Conservation (phyloP, 2,113 vertebrate genomes). For the Strix uralensis region DNA sequence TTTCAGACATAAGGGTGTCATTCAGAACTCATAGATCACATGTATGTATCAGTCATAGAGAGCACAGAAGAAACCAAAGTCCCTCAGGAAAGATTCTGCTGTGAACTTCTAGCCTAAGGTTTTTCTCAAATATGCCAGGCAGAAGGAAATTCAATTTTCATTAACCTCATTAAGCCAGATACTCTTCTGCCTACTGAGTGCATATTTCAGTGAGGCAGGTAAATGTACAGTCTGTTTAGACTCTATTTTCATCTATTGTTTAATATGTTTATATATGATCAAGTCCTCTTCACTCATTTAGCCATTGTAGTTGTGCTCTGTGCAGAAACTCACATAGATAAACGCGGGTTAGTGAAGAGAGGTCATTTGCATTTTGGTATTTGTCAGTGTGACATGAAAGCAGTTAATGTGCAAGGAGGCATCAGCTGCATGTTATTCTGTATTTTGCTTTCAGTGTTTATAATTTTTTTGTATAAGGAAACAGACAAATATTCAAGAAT, state of each 20-base stretch:
- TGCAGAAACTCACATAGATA: background rate
- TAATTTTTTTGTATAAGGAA: background rate
- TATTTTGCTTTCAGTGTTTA: background rate
- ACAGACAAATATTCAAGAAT: background rate
- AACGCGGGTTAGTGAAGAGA: background rate
- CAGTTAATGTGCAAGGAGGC: background rate
- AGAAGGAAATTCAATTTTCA: slow-evolving; percentile 1
- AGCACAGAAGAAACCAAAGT: background rate
- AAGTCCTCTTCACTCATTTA: background rate
- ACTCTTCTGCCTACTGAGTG: background rate
- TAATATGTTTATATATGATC: background rate
- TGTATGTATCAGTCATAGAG: background rate
- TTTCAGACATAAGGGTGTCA: background rate
- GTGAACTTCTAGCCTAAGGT: background rate
- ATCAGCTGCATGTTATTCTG: background rate
- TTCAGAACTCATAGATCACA: background rate
- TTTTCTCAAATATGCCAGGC: background rate
- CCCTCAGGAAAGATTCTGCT: background rate
- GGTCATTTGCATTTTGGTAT: background rate
- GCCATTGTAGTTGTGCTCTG: background rate
- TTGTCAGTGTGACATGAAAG: background rate
- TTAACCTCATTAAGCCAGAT: background rate
- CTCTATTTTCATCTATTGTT: background rate
- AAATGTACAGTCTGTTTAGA: background rate
- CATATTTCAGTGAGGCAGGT: background rate